phyloP scores from a whole-genome alignment of 2,797 vertebrate genomes.

The Bufotes viridis region DNA sequence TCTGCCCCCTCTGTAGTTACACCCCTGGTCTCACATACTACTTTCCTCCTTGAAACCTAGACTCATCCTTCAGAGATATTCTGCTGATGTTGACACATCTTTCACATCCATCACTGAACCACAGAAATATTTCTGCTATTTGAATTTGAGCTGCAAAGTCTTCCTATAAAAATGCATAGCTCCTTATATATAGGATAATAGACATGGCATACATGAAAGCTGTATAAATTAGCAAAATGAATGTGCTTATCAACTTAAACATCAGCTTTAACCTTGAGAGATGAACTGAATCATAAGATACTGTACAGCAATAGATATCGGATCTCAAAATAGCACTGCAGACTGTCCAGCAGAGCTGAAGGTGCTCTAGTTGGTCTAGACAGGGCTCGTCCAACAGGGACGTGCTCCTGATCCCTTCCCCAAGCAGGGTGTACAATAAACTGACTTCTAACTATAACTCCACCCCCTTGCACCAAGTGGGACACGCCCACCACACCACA shows the following conservation, averaged over 20 bases:
- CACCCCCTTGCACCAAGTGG: too few species aligned
- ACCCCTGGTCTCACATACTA: neutral
- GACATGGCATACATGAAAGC: neutral
- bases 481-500: too few species aligned
- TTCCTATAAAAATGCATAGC: neutral
- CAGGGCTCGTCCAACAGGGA: too few species aligned
- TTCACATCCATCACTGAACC: neutral
- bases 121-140: neutral
- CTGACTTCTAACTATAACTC: too few species aligned
- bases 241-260: neutral
- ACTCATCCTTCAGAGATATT: neutral
- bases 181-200: neutral
- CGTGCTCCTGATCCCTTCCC: too few species aligned
- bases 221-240: neutral
- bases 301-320: slow-evolving; percentile 1
- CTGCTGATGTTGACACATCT: neutral
- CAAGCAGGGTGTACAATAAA: too few species aligned
- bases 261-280: slow-evolving; percentile 37
- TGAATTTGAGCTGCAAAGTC: neutral
- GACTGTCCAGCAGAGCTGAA: too few species aligned
- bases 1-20: neutral
- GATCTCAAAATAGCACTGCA: slow-evolving; percentile 27
- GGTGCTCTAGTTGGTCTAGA: too few species aligned
- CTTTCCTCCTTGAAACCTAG: neutral
- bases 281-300: slow-evolving; percentile 22